A percentile compares a stretch with the other conserved stretches of the same genome.
Evolutionary conservation across 2,888 invertebrate species (phyloP).

Genomic region (Pandemis cinnamomeana): DNA sequence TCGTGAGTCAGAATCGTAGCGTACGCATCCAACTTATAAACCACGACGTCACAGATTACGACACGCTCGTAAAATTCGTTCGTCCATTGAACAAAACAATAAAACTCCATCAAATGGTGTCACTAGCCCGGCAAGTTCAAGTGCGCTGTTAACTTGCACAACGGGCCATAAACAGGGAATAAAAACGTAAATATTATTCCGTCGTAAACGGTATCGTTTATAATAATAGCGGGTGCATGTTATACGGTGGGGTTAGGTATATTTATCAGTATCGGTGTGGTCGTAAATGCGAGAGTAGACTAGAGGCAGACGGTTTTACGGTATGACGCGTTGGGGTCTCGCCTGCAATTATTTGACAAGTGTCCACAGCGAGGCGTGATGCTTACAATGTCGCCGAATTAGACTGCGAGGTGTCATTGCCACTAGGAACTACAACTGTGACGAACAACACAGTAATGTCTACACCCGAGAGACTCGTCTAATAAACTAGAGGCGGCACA

Average conservation of each 20-base stretch:
- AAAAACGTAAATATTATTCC: slow-evolving; percentile 73
- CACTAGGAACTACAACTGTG: slow-evolving; percentile 11
- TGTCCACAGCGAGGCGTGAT: slow-evolving; percentile 19
- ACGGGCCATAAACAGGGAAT: slow-evolving; percentile 78
- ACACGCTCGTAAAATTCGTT: slow-evolving; percentile 77
- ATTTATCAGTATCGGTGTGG: slow-evolving; percentile 76
- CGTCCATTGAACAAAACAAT: slow-evolving; percentile 81
- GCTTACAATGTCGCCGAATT: slow-evolving; percentile 13
- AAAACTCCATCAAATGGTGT: slow-evolving; percentile 82
- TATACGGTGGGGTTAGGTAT: slow-evolving; percentile 63
- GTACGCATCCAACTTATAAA: slow-evolving; percentile 68
- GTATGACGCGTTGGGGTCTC: slow-evolving; percentile 46
- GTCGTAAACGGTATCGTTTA: slow-evolving; percentile 66
- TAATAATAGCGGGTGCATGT: slow-evolving; percentile 62
- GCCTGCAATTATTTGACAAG: slow-evolving; percentile 40
- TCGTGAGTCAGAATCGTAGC: slow-evolving; percentile 62
- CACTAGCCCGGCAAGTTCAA: slow-evolving; percentile 82
- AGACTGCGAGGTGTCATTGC: background rate
- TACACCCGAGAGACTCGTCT: slow-evolving; percentile 1
- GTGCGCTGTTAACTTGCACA: slow-evolving; percentile 81
- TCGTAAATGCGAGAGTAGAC: slow-evolving; percentile 79
- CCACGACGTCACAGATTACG: slow-evolving; percentile 76
- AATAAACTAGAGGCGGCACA: background rate
- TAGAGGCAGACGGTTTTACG: slow-evolving; percentile 80
- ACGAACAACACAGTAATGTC: background rate